phyloP scores from a whole-genome alignment of 2,888 invertebrate species.

The Nemoura dubitans region DNA sequence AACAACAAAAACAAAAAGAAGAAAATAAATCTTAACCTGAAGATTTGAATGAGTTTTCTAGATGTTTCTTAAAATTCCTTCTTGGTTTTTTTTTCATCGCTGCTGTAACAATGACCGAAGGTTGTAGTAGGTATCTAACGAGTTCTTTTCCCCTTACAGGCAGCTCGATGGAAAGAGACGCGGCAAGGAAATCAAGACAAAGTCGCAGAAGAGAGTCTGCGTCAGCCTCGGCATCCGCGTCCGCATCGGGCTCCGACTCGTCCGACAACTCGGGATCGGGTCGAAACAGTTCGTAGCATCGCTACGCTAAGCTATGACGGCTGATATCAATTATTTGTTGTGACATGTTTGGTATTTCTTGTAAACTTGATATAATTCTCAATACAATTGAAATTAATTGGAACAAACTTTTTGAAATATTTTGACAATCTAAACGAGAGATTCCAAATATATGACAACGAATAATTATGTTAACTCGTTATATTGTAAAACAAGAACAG shows the following conservation, averaged over 20 bases:
- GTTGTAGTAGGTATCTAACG: no score
- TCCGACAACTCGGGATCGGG: conserved; percentile 32
- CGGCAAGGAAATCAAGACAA: conserved; percentile 50
- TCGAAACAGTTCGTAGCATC: conserved; percentile 37
- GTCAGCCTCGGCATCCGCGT: background rate
- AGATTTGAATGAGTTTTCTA: no score
- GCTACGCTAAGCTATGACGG: background rate
- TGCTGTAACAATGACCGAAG: no score
- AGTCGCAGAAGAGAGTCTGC: conserved; percentile 51
- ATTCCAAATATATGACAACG: background rate
- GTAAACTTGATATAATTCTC: background rate
- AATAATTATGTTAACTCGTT: background rate
- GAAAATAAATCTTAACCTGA: no score
- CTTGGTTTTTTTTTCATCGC: no score
- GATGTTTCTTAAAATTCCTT: no score
- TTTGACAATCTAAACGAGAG: background rate
- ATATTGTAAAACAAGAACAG: background rate
- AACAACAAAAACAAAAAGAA: no score
- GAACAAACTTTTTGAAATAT: background rate
- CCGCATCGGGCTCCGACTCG: conserved; percentile 25
- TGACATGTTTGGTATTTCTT: background rate
- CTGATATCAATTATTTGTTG: background rate
- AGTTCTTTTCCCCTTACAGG: background rate
- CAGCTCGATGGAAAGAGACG: conserved; percentile 51
- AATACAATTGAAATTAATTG: background rate